Evolutionary conservation across 2,113 vertebrate genomes (phyloP).

Genomic region (Pangasianodon hypophthalmus): DNA sequence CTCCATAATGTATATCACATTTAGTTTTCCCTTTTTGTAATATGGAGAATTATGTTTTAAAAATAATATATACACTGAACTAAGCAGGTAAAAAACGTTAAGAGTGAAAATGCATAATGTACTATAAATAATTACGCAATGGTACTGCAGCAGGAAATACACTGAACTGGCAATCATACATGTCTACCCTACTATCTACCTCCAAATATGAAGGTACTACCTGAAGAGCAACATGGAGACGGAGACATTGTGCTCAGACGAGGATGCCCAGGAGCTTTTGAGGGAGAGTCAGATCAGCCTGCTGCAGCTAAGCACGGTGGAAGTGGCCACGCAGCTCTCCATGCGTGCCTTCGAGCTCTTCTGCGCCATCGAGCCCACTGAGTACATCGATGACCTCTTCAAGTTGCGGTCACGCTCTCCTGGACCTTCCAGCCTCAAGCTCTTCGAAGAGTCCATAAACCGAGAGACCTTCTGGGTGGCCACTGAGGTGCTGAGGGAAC

Average conservation of each 20-base stretch:
- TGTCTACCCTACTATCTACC: not conserved
- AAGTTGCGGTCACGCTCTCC: constrained; percentile 85
- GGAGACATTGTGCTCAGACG: constrained; percentile 95
- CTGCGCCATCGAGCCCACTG: constrained; percentile 95
- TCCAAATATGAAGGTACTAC: constrained; percentile 83
- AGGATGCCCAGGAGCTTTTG: constrained; percentile 94
- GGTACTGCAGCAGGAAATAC: not conserved
- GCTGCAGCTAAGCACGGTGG: constrained; percentile 93
- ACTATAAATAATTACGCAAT: not conserved
- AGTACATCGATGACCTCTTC: constrained; percentile 96
- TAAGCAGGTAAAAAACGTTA: not conserved
- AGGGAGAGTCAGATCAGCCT: constrained; percentile 91
- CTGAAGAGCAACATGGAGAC: constrained; percentile 99
- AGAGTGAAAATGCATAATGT: not conserved
- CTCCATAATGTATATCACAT: too few relatives aligned
- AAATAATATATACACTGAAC: not conserved
- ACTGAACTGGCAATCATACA: not conserved
- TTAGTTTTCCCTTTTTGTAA: not conserved
- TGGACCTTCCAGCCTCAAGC: constrained; percentile 88
- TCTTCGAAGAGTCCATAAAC: constrained; percentile 97
- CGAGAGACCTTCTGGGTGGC: constrained; percentile 99
- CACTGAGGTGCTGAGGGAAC: constrained; percentile 90
- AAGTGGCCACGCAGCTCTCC: constrained; percentile 94
- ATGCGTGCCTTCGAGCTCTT: constrained; percentile 97
- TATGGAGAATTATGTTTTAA: not conserved